Base-by-base conservation (phyloP, 2,113 vertebrate genomes). In the Ptychochromis oligacanthus region DNA sequence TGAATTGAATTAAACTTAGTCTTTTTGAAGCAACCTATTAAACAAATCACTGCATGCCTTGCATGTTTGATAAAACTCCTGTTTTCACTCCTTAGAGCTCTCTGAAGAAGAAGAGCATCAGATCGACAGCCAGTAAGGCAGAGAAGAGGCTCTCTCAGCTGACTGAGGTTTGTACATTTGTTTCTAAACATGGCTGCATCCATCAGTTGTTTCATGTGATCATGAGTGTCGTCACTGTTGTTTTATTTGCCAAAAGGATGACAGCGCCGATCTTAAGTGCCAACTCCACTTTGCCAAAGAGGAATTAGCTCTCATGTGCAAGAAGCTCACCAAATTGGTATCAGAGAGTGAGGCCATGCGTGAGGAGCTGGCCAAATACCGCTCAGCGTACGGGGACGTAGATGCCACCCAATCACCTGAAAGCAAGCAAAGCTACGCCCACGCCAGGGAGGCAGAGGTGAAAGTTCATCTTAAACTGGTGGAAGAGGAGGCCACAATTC, bases 261-360 rank as follows among this genome's bases (percentile, higher is more conserved):
- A 99, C 95, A 97, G 95, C 0, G 94, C 96, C 0, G 98, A 99
- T 88, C 95, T 99, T 46, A 97, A 97, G 93, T 99, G 98, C 93
- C 98, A 99, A 88, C 95, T 99, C 79, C 97, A 99, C 93, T 99
- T 99, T 75, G 98, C 98, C 67, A 99, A 99, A 95, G 98, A 99
- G 83, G 98, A 99, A 91, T 97, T 97, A 0, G 95, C 97, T 24
- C 96, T 99, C 85, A 99, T 99, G 98, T 99, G 98, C 94, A 99
- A 99, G 95, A 99, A 99, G 95, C 96, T 99, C 88, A 96, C 97
- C 76, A 98, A 97, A 92, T 94, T 99, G 82, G 98, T 96, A 74
- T 97, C 96, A 75, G 98, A 99, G 81, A 97, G 97, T 0, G 98
- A 99, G 1, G 88, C 90, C 88, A 97, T 97, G 97, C 97, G 96